phyloP scores from a whole-genome alignment of 2,113 vertebrate species.

The Erythrolamprus reginae region DNA sequence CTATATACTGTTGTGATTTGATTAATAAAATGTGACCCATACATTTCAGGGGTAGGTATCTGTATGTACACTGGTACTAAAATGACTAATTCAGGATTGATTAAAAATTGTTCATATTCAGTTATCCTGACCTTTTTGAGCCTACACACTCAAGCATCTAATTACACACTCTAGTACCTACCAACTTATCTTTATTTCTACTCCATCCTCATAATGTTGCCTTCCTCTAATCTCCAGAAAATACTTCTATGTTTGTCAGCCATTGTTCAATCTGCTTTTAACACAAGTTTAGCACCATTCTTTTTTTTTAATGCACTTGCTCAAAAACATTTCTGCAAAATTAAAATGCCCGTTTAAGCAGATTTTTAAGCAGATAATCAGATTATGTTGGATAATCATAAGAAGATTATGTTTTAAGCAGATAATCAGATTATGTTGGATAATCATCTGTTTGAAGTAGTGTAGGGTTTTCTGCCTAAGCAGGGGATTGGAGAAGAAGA shows the following conservation, averaged over 20 bases:
- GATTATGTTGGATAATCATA: too few species aligned
- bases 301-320: background rate
- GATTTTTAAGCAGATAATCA: too few species aligned
- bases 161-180: background rate
- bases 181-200: background rate
- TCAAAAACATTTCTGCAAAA: background rate
- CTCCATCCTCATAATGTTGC: background rate
- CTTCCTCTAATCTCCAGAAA: background rate
- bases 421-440: too few species aligned
- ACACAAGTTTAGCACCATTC: background rate
- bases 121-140: background rate
- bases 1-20: background rate
- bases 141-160: background rate
- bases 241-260: background rate
- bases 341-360: background rate
- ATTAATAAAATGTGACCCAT: background rate
- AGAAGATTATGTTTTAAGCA: too few species aligned
- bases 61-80: background rate
- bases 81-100: background rate
- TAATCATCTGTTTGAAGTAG: too few species aligned
- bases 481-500: too few species aligned
- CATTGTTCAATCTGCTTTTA: background rate
- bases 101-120: background rate
- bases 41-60: background rate
- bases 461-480: too few species aligned